Evolutionary conservation across 2,888 invertebrate species (phyloP).

Genomic region (Drosophila lutescens): DNA sequence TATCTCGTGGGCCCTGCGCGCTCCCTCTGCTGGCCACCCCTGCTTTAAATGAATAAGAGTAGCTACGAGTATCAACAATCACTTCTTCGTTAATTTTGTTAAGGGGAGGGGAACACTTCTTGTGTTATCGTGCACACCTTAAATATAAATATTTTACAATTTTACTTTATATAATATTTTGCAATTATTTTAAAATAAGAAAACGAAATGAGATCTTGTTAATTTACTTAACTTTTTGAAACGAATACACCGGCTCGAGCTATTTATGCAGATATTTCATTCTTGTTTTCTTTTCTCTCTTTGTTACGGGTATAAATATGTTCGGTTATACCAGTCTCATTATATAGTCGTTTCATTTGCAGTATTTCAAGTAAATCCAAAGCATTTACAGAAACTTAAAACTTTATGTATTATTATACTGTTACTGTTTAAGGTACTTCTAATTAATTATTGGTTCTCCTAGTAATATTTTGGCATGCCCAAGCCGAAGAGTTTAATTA

Average conservation of each 20-base stretch:
- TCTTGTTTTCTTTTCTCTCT: background rate
- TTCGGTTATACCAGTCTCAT: background rate
- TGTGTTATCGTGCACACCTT: too few relatives aligned
- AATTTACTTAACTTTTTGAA: background rate
- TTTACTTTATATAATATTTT: too few relatives aligned
- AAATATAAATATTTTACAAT: too few relatives aligned
- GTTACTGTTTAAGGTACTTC: conserved; percentile 12
- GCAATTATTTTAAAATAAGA: background rate
- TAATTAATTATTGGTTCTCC: background rate
- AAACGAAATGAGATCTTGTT: background rate
- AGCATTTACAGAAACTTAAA: background rate
- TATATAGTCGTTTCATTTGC: background rate
- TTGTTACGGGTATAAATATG: background rate
- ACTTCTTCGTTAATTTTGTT: too few relatives aligned
- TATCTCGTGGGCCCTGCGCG: too few relatives aligned
- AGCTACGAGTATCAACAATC: too few relatives aligned
- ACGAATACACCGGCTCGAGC: background rate
- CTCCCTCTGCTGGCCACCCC: too few relatives aligned
- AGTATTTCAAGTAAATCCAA: background rate
- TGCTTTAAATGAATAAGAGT: too few relatives aligned
- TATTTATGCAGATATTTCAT: background rate
- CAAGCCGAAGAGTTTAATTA: conserved; percentile 17
- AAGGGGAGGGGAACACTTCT: too few relatives aligned
- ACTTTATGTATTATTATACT: background rate
- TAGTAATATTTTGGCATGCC: conserved; percentile 23